These are phyloP conservation scores for Stichodactyla helianthus DNA, from an alignment of 64 coral and sea anemone genomes.

Conservation along the genomic window DNA sequence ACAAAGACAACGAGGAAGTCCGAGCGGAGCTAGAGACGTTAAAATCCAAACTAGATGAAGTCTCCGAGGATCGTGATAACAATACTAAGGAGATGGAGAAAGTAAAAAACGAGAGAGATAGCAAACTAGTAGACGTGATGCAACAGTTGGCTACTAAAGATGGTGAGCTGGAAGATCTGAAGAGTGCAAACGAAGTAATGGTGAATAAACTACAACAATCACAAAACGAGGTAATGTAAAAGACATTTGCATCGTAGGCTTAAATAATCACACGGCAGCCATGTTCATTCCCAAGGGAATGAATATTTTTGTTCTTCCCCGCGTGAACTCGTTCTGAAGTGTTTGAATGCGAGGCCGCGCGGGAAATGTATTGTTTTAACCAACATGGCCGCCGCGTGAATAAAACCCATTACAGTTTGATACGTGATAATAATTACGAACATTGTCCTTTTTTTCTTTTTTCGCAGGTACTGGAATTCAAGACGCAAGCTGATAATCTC, in stretches of 20 bases:
- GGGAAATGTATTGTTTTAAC: no score
- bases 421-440: not conserved
- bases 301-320: no score
- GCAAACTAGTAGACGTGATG: slow-evolving; percentile 59
- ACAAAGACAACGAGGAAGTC: slow-evolving; percentile 65
- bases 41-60: slow-evolving; percentile 30
- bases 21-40: slow-evolving; percentile 31
- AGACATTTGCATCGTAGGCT: not conserved
- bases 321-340: no score
- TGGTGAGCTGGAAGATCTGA: slow-evolving; percentile 57
- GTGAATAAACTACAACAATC: slow-evolving; percentile 34
- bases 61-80: slow-evolving; percentile 28
- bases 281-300: no score
- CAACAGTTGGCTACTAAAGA: slow-evolving; percentile 67
- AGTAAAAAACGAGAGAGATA: slow-evolving; percentile 59
- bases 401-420: no score
- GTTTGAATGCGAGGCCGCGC: no score
- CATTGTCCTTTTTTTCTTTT: not conserved
- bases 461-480: slow-evolving; percentile 52
- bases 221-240: slow-evolving; percentile 43
- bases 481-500: slow-evolving; percentile 61
- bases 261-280: no score
- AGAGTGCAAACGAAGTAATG: slow-evolving; percentile 44
- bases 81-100: slow-evolving; percentile 66
- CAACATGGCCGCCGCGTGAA: no score